Conservation (phyloP, 2,113 vertebrate genomes). For the Amphiprion ocellaris region DNA sequence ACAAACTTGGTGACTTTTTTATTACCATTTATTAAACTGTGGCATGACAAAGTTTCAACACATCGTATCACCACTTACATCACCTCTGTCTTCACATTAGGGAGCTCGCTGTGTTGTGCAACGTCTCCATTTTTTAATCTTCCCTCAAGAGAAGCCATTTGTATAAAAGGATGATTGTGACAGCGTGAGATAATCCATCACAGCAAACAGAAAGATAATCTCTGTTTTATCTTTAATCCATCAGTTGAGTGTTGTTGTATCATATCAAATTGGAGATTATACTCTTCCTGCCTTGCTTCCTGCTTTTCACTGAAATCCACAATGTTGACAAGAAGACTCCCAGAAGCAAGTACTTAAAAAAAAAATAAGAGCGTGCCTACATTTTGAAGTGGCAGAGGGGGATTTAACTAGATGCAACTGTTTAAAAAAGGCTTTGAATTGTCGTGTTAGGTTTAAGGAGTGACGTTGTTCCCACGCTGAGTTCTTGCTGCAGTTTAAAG, state of each 20-base stretch:
- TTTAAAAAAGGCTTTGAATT: neutral
- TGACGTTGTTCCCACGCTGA: accelerated
- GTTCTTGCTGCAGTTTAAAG: neutral
- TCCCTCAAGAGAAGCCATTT: neutral
- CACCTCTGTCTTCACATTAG: neutral
- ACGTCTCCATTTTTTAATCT: neutral
- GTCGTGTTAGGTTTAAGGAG: neutral
- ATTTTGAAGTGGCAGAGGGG: neutral
- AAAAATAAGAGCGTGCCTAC: neutral
- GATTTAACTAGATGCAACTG: neutral
- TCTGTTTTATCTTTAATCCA: conserved; percentile 28
- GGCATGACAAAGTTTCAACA: conserved; percentile 3
- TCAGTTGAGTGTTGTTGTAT: neutral
- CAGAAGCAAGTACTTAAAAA: neutral
- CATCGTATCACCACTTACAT: neutral
- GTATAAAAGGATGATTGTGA: neutral
- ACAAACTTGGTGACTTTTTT: neutral
- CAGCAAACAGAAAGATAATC: conserved; percentile 9
- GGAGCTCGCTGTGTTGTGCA: neutral
- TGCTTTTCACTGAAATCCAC: neutral
- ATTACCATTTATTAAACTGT: neutral
- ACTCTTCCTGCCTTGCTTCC: neutral
- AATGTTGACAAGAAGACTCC: neutral
- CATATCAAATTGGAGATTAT: neutral
- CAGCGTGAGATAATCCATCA: neutral